A percentile compares a stretch with the other conserved stretches of the same genome.
Conservation (phyloP, 2,113 vertebrate genomes). For the Phoenicopterus ruber region DNA sequence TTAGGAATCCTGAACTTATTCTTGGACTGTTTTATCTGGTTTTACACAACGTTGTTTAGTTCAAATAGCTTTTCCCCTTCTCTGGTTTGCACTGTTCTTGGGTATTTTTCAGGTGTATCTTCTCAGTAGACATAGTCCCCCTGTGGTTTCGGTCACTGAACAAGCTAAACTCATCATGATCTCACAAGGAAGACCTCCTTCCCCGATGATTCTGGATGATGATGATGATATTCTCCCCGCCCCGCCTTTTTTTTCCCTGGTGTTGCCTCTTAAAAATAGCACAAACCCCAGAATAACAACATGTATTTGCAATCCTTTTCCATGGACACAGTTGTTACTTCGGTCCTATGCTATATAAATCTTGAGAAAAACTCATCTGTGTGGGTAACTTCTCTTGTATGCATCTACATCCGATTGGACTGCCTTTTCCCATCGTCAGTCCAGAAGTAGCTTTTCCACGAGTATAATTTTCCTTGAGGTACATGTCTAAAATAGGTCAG, state of each 20-base stretch:
- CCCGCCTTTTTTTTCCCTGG: accelerated
- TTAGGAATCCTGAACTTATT: background rate
- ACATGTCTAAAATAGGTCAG: background rate
- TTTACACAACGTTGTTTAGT: background rate
- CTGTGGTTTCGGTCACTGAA: background rate
- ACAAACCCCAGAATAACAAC: accelerated
- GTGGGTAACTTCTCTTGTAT: background rate
- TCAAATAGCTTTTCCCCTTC: background rate
- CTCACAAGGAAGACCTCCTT: background rate
- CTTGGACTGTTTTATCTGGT: background rate
- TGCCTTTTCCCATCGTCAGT: background rate
- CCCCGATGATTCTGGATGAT: background rate
- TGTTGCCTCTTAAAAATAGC: background rate
- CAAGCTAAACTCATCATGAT: background rate
- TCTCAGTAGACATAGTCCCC: background rate
- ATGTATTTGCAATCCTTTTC: background rate
- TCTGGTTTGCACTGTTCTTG: background rate
- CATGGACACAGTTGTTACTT: background rate
- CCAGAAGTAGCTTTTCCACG: background rate
- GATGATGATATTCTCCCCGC: accelerated
- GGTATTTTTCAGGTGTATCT: background rate
- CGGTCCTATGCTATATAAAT: background rate
- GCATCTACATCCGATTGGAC: background rate
- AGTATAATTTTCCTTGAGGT: background rate
- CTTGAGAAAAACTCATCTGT: background rate